A percentile compares a stretch with the other conserved stretches of the same genome.
These are phyloP conservation scores for Cantharis nigra DNA, from an alignment of 2,888 invertebrate species.

Conservation along the genomic window DNA sequence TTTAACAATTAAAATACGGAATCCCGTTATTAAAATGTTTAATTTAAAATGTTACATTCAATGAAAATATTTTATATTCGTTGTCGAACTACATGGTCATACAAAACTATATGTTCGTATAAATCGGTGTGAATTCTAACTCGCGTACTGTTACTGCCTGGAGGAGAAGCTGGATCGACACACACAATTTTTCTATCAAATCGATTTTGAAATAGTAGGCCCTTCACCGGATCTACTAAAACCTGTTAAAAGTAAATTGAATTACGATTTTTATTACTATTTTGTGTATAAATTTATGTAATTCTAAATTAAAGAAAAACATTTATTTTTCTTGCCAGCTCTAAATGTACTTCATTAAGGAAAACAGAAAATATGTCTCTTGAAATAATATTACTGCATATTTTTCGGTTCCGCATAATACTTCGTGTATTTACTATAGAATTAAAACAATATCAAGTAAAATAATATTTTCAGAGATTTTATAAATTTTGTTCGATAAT, in stretches of 20 bases:
- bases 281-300: background rate
- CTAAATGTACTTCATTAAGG: background rate
- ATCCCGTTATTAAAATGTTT: background rate
- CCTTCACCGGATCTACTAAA: slow-evolving; percentile 72
- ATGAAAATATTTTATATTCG: slow-evolving; percentile 37
- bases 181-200: slow-evolving; percentile 78
- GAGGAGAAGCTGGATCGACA: slow-evolving; percentile 67
- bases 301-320: background rate
- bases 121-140: slow-evolving; percentile 65
- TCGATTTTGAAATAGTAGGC: slow-evolving; percentile 78
- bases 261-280: background rate
- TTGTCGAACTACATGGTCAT: slow-evolving; percentile 75
- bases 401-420: background rate
- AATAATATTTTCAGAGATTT: background rate
- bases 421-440: background rate
- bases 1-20: no score
- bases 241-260: slow-evolving; percentile 52
- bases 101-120: slow-evolving; percentile 77
- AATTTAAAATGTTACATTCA: background rate
- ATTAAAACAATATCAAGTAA: background rate
- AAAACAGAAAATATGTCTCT: background rate
- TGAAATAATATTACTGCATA: background rate
- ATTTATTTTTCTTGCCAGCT: background rate
- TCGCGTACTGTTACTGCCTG: slow-evolving; percentile 71
- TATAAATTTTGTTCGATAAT: background rate